Base-by-base conservation (phyloP, 2,888 invertebrate species). In the Euzetes globulus region DNA sequence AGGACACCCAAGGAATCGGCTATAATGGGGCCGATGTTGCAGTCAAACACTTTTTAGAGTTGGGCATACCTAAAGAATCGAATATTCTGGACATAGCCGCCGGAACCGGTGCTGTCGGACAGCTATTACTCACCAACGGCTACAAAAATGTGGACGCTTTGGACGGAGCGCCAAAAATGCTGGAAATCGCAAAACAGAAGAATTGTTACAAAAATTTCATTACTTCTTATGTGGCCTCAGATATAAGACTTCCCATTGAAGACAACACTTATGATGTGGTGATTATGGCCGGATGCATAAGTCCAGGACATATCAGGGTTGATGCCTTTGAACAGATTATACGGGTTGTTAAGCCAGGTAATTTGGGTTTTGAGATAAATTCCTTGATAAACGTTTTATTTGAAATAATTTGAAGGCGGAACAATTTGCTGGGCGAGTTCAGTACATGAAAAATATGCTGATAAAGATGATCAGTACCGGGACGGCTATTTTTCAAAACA, bases 121-220 rank as follows among this genome's bases (percentile, higher is more conserved):
- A 5, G 0, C 22, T 50, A 13, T 22, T 75, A 9, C 11, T 13
- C 7, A 13, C 9, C 7, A 22, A 29, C n/a, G 75, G 75, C 50
- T 75, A 63, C 25, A 29, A 33, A 37, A 75, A 75, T 29, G 47
- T 75, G n/a, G 72, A 75, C 17, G 74, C 25, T 33, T 29, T 75
- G 19, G 75, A 74, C 47, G 75, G 47, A 9, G 22, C 65, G 15
- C 58, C 68, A 33, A 33, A 65, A 37, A 74, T 74, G 75, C 47
- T 75, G 15, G 71, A 73, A 52, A 47, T 55, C 15, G 73, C 74
- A 6, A 75, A 70, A 60, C 29, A 58, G 19, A 70, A 60, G 60
- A 29, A 71, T 19, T 50, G 45, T 27, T 74, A 74, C 29, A 73
- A 55, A 19, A 41, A 19, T 27, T 29, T 63, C n/a, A 63, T 68